phyloP scores from a whole-genome alignment of 2,113 vertebrate species.

The Podilymbus podiceps region DNA sequence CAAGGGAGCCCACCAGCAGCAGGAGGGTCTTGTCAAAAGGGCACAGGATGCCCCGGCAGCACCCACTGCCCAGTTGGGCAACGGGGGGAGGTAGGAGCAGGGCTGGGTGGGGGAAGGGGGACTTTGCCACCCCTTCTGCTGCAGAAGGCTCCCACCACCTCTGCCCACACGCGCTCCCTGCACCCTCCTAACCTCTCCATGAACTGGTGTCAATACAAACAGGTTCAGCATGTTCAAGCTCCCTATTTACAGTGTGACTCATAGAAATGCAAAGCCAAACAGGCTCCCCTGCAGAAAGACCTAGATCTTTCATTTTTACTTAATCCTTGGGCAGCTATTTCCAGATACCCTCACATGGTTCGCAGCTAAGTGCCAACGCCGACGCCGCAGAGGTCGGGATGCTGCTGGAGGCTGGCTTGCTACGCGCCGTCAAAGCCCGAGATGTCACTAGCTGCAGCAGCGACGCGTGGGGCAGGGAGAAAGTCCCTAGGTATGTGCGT shows the following conservation, averaged over 20 bases:
- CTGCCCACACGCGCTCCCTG: fast-evolving
- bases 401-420: background rate
- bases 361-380: background rate
- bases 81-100: background rate
- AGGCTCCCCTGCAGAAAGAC: background rate
- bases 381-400: background rate
- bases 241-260: background rate
- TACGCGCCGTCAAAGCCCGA: fast-evolving
- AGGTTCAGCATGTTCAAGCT: background rate
- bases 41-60: fast-evolving
- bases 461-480: background rate
- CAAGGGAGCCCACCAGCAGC: background rate
- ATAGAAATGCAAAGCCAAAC: background rate
- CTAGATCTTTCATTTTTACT: background rate
- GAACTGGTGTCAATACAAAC: background rate
- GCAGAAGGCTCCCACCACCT: background rate
- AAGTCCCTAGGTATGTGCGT: background rate
- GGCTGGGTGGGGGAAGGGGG: background rate
- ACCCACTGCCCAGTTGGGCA: background rate
- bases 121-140: background rate
- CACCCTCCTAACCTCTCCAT: fast-evolving
- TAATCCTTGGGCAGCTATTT: background rate
- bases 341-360: background rate
- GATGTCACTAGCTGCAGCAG: background rate
- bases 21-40: background rate